Conservation (phyloP, 2,888 invertebrate genomes). For the Hemaris fuciformis region DNA sequence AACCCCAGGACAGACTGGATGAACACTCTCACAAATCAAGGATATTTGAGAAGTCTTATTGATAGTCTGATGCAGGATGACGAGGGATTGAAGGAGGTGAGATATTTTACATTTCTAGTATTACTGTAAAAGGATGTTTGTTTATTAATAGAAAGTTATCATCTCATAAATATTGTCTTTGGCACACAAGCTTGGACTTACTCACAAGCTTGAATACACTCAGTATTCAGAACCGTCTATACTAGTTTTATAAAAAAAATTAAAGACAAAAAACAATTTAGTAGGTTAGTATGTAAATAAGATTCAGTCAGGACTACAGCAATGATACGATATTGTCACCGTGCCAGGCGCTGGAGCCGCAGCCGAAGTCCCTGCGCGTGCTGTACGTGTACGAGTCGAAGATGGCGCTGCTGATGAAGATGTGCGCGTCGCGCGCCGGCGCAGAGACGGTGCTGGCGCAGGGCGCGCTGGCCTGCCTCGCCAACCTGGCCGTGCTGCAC, state of each 20-base stretch:
- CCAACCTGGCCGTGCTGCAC: slow-evolving; percentile 86
- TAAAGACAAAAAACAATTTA: no score
- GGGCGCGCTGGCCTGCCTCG: slow-evolving; percentile 85
- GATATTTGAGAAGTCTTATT: slow-evolving; percentile 91
- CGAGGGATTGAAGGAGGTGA: slow-evolving; percentile 81
- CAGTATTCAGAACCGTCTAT: no score
- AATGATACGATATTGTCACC: no score
- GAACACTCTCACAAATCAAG: slow-evolving; percentile 69
- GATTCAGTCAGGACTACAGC: no score
- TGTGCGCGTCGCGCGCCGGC: slow-evolving; percentile 86
- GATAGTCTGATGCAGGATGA: slow-evolving; percentile 90
- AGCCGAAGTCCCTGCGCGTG: slow-evolving; percentile 85
- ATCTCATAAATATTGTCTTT: no score
- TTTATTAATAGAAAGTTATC: no score
- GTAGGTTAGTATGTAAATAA: no score
- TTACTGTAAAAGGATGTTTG: no score
- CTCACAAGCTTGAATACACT: no score
- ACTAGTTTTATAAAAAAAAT: no score
- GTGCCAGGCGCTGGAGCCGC: slow-evolving; percentile 84
- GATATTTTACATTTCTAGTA: slow-evolving; percentile 16
- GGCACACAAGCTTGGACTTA: no score
- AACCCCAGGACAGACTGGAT: slow-evolving; percentile 85
- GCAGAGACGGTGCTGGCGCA: slow-evolving; percentile 88
- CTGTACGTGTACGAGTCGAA: slow-evolving; percentile 94
- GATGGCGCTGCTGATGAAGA: slow-evolving; percentile 88